Base-by-base conservation (phyloP, 2,797 vertebrate species). In the Lithobates sylvaticus region DNA sequence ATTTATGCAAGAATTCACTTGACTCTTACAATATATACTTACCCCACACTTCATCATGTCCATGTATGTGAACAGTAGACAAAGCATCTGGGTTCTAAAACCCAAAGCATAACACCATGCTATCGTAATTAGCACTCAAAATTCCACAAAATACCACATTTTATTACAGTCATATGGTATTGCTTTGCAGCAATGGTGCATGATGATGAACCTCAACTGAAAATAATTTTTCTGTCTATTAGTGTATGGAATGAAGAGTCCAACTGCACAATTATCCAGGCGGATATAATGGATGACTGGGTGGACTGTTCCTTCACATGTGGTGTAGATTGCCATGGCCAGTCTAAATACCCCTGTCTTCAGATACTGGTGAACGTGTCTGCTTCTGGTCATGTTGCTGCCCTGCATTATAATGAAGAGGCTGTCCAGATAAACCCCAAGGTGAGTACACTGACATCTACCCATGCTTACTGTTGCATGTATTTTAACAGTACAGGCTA, bases 321-420 rank as follows among this genome's bases (percentile, higher is more conserved):
- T 36, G 89, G 88, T 3, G 67, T 77, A 13, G 88, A 83, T 15
- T 89, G 90, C 84, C 65, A 84, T 83, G 92, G 93, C 13, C 92
- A 92, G 89, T 93, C 92, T 88, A 89, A 87, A 3, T 92, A 92
- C 89, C 95, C 93, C 0, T 97, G 96, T 88, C 94, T 96, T 76
- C 91, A 88, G 88, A 95, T 93, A 78, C 90, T 89, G 10, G 96
- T 96, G 70, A 95, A 92, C 85, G 88, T 95, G 86, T 92, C 89
- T 0, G 88, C 82, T 47, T 92, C 94, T 67, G 91, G 92, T 39
- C 91, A 91, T 87, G 91, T 84, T 29, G 91, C 90, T 68, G 88
- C 91, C 10, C 93, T 97, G 18, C 94, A 94, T 89, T 94, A 93
- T 6, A 93, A 96, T 29, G 96, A 97, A 84, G 95, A 95, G 47